phyloP scores from a whole-genome alignment of 1,140 invertebrate genomes.

The Drosophila tsacasi region DNA sequence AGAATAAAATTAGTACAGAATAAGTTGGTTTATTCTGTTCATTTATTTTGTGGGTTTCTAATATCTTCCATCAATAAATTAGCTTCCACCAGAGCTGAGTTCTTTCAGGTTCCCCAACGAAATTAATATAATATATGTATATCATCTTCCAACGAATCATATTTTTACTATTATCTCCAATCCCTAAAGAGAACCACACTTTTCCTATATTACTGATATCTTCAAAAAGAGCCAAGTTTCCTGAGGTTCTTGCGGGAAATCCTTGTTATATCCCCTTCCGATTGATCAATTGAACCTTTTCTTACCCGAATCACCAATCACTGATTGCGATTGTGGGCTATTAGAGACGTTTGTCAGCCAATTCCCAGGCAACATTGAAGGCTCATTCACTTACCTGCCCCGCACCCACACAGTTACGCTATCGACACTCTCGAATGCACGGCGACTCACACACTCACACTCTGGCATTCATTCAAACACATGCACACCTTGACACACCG shows the following conservation, averaged over 20 bases:
- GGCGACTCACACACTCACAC: constrained; percentile 28
- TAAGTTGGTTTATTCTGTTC: too few species aligned
- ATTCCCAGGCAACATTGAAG: constrained; percentile 53
- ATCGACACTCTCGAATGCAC: constrained; percentile 20
- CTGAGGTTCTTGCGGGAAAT: not conserved
- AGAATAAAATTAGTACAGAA: too few species aligned
- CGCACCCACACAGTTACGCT: constrained; percentile 24
- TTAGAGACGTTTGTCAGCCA: constrained; percentile 41
- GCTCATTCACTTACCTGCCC: constrained; percentile 48
- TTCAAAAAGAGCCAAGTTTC: not conserved
- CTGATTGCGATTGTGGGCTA: constrained; percentile 42
- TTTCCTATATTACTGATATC: not conserved
- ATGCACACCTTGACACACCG: constrained; percentile 12
- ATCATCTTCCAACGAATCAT: too few species aligned
- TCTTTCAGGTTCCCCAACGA: not conserved
- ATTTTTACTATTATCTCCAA: not conserved
- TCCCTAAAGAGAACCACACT: not conserved
- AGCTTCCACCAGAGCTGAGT: not conserved
- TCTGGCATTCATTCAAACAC: constrained; percentile 19
- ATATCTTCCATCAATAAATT: too few species aligned
- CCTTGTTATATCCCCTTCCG: not conserved
- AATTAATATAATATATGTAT: not conserved
- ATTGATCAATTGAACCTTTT: not conserved
- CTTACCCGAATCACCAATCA: constrained; percentile 21
- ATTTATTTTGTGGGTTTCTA: too few species aligned